Conservation (phyloP, 2,113 vertebrate genomes). For the Fulica atra region DNA sequence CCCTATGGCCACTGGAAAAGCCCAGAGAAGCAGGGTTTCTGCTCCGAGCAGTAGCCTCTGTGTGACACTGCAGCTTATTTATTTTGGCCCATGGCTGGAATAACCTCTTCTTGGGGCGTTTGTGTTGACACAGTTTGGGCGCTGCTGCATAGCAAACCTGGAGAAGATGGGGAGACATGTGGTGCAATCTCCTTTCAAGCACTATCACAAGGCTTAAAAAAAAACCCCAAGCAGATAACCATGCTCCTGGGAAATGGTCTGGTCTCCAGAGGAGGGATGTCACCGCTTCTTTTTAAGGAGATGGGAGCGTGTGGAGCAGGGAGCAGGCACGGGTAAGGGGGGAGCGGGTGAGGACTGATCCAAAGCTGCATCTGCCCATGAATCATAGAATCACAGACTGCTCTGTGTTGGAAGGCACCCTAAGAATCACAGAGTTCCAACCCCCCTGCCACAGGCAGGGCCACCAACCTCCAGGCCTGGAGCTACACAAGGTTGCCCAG, state of each 20-base stretch:
- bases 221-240: neutral
- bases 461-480: no score
- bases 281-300: neutral
- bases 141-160: neutral
- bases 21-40: neutral
- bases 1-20: neutral
- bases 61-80: neutral
- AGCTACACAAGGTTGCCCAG: no score
- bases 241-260: neutral
- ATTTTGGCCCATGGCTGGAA: neutral
- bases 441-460: no score
- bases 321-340: accelerated
- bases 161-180: neutral
- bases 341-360: neutral
- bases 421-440: no score
- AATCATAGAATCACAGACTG: no score
- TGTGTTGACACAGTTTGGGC: neutral
- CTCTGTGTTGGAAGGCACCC: no score
- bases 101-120: neutral
- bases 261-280: neutral
- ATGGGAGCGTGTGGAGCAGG: neutral
- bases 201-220: neutral
- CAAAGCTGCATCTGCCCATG: accelerated
- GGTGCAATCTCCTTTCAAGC: neutral
- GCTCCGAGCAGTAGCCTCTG: neutral